phyloP scores from a whole-genome alignment of 2,113 vertebrate species.

The Cnemophilus loriae region DNA sequence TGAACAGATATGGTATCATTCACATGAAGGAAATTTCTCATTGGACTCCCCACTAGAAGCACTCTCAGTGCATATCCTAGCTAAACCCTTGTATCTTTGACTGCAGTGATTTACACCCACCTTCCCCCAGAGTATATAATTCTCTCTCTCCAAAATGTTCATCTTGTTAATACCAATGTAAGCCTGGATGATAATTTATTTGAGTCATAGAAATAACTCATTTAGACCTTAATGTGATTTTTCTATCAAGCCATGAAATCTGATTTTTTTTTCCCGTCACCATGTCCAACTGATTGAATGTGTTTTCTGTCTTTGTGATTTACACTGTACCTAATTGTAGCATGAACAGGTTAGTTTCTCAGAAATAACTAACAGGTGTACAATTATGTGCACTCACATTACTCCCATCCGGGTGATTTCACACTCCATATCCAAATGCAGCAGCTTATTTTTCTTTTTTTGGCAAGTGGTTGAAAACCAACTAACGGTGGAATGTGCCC shows the following conservation, averaged over 20 bases:
- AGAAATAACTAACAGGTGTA: constrained; percentile 53
- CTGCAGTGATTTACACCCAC: background rate
- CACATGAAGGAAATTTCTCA: constrained; percentile 10
- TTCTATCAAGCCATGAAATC: constrained; percentile 64
- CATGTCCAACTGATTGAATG: constrained; percentile 50
- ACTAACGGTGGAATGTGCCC: background rate
- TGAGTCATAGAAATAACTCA: constrained; percentile 60
- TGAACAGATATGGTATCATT: background rate
- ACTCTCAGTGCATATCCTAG: background rate
- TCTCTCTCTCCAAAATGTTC: background rate
- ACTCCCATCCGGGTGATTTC: constrained; percentile 23
- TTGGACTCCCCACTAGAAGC: background rate
- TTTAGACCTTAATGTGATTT: constrained; percentile 62
- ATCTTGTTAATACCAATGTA: constrained; percentile 27
- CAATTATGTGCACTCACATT: constrained; percentile 40
- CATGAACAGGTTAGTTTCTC: constrained; percentile 15
- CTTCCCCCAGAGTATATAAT: background rate
- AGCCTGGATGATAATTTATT: constrained; percentile 60
- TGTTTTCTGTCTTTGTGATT: constrained; percentile 32
- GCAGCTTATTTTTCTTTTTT: constrained; percentile 19
- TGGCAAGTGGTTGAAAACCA: constrained; percentile 13
- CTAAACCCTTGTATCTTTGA: background rate
- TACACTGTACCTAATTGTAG: constrained; percentile 44
- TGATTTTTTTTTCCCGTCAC: constrained; percentile 17
- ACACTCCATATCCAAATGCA: constrained; percentile 36